phyloP scores from a whole-genome alignment of 2,888 invertebrate species.

The Caenorhabditis imperialis region DNA sequence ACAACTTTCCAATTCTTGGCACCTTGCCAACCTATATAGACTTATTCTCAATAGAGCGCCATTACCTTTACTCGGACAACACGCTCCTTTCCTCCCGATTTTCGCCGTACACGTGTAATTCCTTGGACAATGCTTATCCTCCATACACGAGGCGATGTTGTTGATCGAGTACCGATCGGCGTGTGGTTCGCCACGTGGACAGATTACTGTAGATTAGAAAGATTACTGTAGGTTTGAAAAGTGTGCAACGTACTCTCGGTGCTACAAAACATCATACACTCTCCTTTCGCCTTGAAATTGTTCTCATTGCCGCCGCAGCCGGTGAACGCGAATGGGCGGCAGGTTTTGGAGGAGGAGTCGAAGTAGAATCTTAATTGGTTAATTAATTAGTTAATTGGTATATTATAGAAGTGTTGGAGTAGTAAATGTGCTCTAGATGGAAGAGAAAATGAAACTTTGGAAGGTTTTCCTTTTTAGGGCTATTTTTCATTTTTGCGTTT shows the following conservation, averaged over 20 bases:
- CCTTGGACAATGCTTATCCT: constrained; percentile 63
- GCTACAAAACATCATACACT: constrained; percentile 67
- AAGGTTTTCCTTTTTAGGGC: too few species aligned
- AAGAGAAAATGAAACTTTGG: too few species aligned
- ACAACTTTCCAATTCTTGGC: background rate
- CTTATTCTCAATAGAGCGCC: background rate
- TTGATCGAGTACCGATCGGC: constrained; percentile 67
- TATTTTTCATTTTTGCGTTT: too few species aligned
- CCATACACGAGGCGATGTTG: constrained; percentile 64
- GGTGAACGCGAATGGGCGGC: constrained; percentile 62
- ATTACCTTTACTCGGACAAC: constrained; percentile 68
- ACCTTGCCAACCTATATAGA: background rate
- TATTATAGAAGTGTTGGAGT: too few species aligned
- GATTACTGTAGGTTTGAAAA: background rate
- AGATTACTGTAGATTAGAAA: constrained; percentile 54
- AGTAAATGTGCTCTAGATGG: too few species aligned
- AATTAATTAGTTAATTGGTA: too few species aligned
- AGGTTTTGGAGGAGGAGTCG: constrained; percentile 63
- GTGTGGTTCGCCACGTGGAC: constrained; percentile 66
- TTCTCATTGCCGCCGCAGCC: constrained; percentile 86
- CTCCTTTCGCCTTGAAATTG: constrained; percentile 74
- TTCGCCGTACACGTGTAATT: constrained; percentile 66
- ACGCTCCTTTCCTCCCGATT: constrained; percentile 61
- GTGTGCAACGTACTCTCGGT: constrained; percentile 62
- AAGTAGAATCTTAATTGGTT: constrained; percentile 66